Conservation (phyloP, 2,888 invertebrate genomes). For the Axea sp. region DNA sequence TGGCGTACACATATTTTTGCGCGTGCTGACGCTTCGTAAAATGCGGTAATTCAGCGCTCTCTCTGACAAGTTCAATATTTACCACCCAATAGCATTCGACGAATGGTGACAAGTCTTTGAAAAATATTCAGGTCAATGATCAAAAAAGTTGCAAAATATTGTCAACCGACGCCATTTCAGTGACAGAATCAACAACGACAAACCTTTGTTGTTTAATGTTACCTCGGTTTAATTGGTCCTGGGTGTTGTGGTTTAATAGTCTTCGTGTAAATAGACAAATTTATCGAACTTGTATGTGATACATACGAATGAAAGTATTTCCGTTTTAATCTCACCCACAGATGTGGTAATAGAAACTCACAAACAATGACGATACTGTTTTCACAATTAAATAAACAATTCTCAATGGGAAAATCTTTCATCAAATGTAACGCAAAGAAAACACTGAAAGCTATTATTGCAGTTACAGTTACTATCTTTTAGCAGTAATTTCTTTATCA, state of each 20-base stretch:
- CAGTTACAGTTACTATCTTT: too few species aligned
- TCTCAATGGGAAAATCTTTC: too few species aligned
- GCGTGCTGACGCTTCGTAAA: conserved; percentile 39
- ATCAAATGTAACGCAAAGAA: too few species aligned
- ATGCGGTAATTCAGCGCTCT: conserved; percentile 44
- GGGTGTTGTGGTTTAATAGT: conserved; percentile 8
- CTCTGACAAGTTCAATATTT: conserved; percentile 56
- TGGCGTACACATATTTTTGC: conserved; percentile 33
- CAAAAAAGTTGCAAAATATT: conserved; percentile 49
- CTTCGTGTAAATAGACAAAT: conserved; percentile 9
- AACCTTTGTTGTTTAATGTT: conserved; percentile 26
- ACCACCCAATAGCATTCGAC: conserved; percentile 45
- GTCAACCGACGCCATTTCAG: conserved; percentile 21
- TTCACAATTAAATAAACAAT: too few species aligned
- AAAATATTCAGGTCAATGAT: conserved; percentile 50
- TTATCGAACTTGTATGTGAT: neutral
- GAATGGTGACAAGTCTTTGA: conserved; percentile 38
- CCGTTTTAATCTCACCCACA: too few species aligned
- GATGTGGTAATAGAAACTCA: too few species aligned
- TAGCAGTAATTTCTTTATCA: too few species aligned
- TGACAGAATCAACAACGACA: conserved; percentile 4
- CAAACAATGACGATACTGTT: too few species aligned
- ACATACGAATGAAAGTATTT: too few species aligned
- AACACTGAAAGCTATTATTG: too few species aligned
- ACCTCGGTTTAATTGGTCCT: conserved; percentile 18